Percentiles rank a stretch among this genome's conserved stretches.
These are phyloP conservation scores for Malthinus seriepunctatus DNA, from an alignment of 2,888 invertebrate species.

Conservation along the genomic window DNA sequence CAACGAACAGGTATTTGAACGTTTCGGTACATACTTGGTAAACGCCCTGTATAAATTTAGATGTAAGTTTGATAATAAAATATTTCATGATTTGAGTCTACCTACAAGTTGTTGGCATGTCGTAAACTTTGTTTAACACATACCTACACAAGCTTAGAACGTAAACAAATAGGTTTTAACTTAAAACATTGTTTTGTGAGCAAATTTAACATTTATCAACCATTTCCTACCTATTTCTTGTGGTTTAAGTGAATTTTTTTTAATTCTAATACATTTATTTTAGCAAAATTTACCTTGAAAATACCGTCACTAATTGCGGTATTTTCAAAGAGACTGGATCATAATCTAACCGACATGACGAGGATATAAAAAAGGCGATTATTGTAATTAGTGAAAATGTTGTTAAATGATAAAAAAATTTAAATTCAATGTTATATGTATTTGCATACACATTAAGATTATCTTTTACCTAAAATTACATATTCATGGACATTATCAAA, in stretches of 20 bases:
- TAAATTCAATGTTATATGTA: slow-evolving; percentile 1
- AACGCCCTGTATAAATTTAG: not conserved
- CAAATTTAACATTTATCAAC: slow-evolving; percentile 1
- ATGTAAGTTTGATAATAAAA: slow-evolving; percentile 28
- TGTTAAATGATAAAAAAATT: not conserved
- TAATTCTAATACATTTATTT: not conserved
- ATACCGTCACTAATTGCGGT: slow-evolving; percentile 7
- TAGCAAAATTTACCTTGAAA: slow-evolving; percentile 4
- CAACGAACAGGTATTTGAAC: no score
- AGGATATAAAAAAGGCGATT: slow-evolving; percentile 4
- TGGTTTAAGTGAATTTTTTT: not conserved
- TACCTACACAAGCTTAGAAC: slow-evolving; percentile 22
- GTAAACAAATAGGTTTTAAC: slow-evolving; percentile 14
- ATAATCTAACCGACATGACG: slow-evolving; percentile 4
- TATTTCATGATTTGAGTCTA: slow-evolving; percentile 28
- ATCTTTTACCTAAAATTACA: not conserved
- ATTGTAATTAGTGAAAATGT: slow-evolving; percentile 5
- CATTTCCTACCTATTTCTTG: not conserved
- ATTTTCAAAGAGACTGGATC: slow-evolving; percentile 5
- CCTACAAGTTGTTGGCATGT: slow-evolving; percentile 33
- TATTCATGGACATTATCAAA: no score
- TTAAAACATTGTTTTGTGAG: slow-evolving; percentile 1
- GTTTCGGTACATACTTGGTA: no score
- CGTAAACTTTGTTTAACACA: slow-evolving; percentile 27
- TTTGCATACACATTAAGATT: slow-evolving; percentile 1